Conservation (phyloP, 2,888 invertebrate species). For the Pantelozetes paolii region DNA sequence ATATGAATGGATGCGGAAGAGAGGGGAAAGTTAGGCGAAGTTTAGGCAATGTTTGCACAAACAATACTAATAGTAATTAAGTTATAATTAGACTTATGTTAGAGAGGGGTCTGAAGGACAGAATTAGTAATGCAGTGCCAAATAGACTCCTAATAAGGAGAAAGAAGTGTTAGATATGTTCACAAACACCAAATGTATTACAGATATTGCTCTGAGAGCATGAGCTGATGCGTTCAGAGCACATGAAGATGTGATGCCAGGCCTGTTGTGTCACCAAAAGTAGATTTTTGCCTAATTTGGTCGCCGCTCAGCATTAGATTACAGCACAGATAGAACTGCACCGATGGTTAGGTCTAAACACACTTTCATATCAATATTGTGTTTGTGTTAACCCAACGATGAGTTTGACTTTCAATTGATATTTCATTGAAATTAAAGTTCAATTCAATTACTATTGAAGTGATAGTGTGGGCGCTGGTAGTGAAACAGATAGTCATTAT, state of each 20-base stretch:
- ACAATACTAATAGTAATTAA: conserved; percentile 30
- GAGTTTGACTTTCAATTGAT: not conserved
- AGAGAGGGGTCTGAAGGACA: conserved; percentile 29
- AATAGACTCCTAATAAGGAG: conserved; percentile 34
- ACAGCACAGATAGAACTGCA: conserved; percentile 2
- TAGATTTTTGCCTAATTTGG: conserved; percentile 39
- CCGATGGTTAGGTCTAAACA: conserved; percentile 21
- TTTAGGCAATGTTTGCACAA: not conserved
- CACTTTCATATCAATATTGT: conserved; percentile 2
- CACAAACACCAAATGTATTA: not conserved
- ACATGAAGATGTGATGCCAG: conserved; percentile 26
- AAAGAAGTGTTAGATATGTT: conserved; percentile 26
- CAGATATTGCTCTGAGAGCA: conserved; percentile 29
- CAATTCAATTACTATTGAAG: not conserved
- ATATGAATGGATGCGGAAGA: conserved; percentile 32
- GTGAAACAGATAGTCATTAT: not conserved
- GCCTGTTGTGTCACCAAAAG: conserved; percentile 29
- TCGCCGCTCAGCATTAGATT: conserved; percentile 24
- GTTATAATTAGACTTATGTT: conserved; percentile 25
- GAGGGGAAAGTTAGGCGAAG: not conserved
- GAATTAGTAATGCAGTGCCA: conserved; percentile 34
- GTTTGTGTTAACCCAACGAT: not conserved
- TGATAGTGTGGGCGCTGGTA: conserved; percentile 4
- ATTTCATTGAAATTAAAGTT: not conserved
- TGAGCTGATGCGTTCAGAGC: conserved; percentile 22